Conservation (phyloP, 2,888 invertebrate species). For the Himalopsyche tibetana region DNA sequence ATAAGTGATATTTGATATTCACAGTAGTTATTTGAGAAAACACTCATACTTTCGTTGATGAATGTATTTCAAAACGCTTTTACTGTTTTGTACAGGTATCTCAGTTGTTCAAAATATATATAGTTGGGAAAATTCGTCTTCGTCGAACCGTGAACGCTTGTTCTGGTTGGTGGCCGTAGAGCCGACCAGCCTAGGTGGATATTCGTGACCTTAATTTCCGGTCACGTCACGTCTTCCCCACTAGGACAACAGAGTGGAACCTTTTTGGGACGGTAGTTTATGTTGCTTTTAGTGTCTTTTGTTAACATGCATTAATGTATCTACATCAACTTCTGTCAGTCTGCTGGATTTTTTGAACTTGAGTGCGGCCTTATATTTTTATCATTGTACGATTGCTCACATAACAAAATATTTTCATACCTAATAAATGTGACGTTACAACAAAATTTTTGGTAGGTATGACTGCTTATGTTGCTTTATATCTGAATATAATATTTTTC, state of each 20-base stretch:
- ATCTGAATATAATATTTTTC: no score
- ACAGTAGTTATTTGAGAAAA: no score
- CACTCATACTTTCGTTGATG: no score
- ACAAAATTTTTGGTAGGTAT: no score
- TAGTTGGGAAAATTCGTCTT: slow-evolving; percentile 66
- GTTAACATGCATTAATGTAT: slow-evolving; percentile 64
- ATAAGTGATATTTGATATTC: no score
- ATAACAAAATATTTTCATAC: no score
- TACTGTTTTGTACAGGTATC: no score
- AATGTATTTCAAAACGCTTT: no score
- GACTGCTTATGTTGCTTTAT: no score
- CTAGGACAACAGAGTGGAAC: slow-evolving; percentile 59
- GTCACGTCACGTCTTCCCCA: slow-evolving; percentile 59
- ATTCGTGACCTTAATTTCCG: slow-evolving; percentile 63
- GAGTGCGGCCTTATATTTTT: slow-evolving; percentile 26
- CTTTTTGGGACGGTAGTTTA: slow-evolving; percentile 62
- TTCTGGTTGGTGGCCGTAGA: slow-evolving; percentile 41
- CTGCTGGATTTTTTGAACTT: slow-evolving; percentile 45
- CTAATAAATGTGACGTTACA: no score
- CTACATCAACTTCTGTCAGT: slow-evolving; percentile 62
- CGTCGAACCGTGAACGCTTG: slow-evolving; percentile 60
- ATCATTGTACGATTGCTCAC: no score
- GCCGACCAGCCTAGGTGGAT: slow-evolving; percentile 60
- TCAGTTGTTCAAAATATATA: no score
- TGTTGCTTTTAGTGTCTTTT: slow-evolving; percentile 65